phyloP scores from a whole-genome alignment of 2,113 vertebrate genomes.

The Phaethon lepturus region DNA sequence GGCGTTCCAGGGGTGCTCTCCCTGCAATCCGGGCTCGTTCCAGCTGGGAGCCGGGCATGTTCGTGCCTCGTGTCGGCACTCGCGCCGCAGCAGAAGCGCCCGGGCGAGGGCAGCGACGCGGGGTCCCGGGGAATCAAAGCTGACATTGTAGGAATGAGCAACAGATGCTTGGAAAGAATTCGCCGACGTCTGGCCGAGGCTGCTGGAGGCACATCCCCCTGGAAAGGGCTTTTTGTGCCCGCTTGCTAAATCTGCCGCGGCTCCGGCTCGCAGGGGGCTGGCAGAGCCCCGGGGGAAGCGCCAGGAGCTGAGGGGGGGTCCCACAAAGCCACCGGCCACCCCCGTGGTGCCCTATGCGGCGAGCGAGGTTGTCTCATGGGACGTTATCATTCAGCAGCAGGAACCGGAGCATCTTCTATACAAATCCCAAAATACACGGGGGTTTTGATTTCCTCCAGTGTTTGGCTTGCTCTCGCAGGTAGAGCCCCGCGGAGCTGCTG shows the following conservation, averaged over 20 bases:
- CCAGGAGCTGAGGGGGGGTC: neutral
- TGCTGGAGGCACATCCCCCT: constrained; percentile 68
- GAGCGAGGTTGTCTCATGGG: neutral
- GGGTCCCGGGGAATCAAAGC: constrained; percentile 72
- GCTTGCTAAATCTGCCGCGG: neutral
- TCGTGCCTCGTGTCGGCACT: neutral
- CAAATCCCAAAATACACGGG: neutral
- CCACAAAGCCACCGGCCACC: neutral
- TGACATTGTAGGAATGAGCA: constrained; percentile 88
- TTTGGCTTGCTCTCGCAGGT: neutral
- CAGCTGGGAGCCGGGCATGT: neutral
- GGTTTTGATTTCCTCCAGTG: neutral
- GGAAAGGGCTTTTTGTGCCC: constrained; percentile 69
- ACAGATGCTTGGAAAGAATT: constrained; percentile 89
- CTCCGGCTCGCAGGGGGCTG: constrained; percentile 7
- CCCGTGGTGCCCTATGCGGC: accelerated
- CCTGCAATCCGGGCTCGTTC: neutral
- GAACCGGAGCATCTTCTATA: neutral
- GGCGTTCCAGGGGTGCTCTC: neutral
- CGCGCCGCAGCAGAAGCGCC: neutral
- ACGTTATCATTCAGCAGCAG: neutral
- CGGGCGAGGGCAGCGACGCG: neutral
- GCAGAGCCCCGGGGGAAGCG: neutral
- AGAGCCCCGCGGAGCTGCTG: neutral
- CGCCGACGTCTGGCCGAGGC: constrained; percentile 81